Evolutionary conservation across 2,888 invertebrate species (phyloP), one percentile per base, ranked within the genome.

Genomic region (Cordilura impudica): DNA sequence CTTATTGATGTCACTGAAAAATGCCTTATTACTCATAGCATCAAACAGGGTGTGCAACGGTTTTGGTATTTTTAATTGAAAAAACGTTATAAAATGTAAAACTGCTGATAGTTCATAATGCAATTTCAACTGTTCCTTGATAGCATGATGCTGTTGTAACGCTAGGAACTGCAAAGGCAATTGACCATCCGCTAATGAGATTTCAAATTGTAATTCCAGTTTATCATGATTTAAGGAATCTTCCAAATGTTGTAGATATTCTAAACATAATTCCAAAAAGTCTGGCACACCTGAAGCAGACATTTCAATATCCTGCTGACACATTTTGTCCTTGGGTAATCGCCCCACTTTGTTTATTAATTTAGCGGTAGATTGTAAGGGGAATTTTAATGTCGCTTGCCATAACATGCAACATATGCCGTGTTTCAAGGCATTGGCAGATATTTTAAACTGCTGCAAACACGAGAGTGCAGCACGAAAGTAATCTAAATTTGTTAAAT

Each of bases 381-480:
- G 92, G 84, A 95, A 94, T 86, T 94, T 94, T n/a, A 98, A 90
- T 85, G 97, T 96, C 65, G 96, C 95, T 63, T 95, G 94, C 98
- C 98, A 98, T 83, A 97, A 91, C 86, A 98, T 93, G 81, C 94
- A 94, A 85, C 94, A 95, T 63, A 97, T 91, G 7, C 98, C 97
- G 90, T 95, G 93, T 92, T 91, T 94, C 86, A 90, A 67, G 0
- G 88, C 89, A 78, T 85, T 85, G 72, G 90, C 89, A 2, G 85
- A 66, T 2, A 82, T 81, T 7, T 86, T 84, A 21, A 87, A 88
- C 18, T 88, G 82, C 65, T 91, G 91, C 58, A 97, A 90, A 86
- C 95, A 95, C 63, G 90, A 91, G 4, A 97, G 85, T 0, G 95
- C 94, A n/a, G 94, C 93, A 81, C 93, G 92, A 31, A 98, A 91